phyloP scores from a whole-genome alignment of 1,140 invertebrate genomes.

The Drosophila dunni region DNA sequence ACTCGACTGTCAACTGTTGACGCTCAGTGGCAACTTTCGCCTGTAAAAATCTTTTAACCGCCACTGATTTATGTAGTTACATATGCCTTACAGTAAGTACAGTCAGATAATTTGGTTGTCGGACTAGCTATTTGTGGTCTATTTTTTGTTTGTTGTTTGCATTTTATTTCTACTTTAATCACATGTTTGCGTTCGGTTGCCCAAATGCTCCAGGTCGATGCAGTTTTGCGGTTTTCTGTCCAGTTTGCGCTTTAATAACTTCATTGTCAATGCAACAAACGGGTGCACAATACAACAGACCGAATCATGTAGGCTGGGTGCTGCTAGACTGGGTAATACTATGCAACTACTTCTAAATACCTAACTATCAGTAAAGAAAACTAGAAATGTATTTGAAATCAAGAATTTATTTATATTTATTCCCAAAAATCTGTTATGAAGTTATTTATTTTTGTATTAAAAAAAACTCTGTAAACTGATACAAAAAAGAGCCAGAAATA shows the following conservation, averaged over 20 bases:
- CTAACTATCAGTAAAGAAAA: too few relatives aligned
- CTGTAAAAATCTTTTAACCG: constrained; percentile 23
- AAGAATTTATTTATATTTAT: not conserved
- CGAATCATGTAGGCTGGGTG: constrained; percentile 8
- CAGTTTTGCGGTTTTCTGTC: constrained; percentile 49
- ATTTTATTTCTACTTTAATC: constrained; percentile 46
- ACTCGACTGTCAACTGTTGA: not conserved
- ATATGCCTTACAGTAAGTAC: constrained; percentile 15
- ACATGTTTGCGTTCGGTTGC: constrained; percentile 60
- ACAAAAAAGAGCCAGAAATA: too few relatives aligned
- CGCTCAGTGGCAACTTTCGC: constrained; percentile 27
- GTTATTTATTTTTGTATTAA: too few relatives aligned
- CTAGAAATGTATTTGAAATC: not conserved
- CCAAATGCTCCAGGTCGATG: constrained; percentile 42
- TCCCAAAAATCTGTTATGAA: too few relatives aligned
- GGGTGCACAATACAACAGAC: constrained; percentile 28
- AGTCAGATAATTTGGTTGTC: constrained; percentile 31
- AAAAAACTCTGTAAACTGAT: too few relatives aligned
- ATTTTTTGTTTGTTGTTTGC: too few relatives aligned
- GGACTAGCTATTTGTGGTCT: constrained; percentile 7
- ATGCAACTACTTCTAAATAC: too few relatives aligned
- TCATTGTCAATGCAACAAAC: constrained; percentile 79
- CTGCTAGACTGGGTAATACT: not conserved
- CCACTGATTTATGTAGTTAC: constrained; percentile 42
- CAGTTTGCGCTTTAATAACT: constrained; percentile 80